Base-by-base conservation (phyloP, 2,797 vertebrate species). In the Acridotheres tristis region DNA sequence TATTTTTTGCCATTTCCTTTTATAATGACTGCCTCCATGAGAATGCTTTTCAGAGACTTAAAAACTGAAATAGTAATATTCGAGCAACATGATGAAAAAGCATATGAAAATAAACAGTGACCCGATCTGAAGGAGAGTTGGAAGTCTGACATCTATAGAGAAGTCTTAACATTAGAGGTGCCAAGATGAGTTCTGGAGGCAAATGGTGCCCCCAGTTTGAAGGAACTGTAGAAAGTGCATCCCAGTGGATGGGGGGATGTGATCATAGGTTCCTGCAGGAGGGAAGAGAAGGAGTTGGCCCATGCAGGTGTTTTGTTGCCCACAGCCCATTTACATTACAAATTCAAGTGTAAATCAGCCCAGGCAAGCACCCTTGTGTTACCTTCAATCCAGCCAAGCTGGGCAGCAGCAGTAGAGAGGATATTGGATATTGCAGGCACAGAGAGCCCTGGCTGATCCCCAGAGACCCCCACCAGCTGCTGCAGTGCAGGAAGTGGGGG, bases 401-500 rank as follows among this genome's bases (percentile, higher is more conserved):
- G 45, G 62, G 27, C 57, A 89, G 61, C 50, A 58, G 0, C 4
- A 29, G 48, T 0, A 29, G 27, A 26, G 36, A 66, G 30, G 58
- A 34, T 45, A 17, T 12, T 27, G 34, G 53, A 26, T 30, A 34
- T 4, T 36, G 42, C 11, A 42, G 71, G 48, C 17, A 26, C 30
- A 53, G 61, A 38, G 26, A 9, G 18, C 25, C 34, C 65, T 36
- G 34, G 8, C 53, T 29, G 50, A 30, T 8, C 55, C 19, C 17
- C 2, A 1, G 15, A 50, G 21, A 30, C 7, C 55, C 19, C 17
- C 2, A 1, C 16, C 47, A 48, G 63, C 16, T 67, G 42, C 76
- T 72, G 40, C 67, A 51, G 11, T 2, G 15, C 10, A 14, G 30
- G 42, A 38, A 42, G 7, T 0, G 3, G 20, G 14, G 6, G 5